Conservation (phyloP, 2,888 invertebrate genomes). For the Eurytoma adleriae region DNA sequence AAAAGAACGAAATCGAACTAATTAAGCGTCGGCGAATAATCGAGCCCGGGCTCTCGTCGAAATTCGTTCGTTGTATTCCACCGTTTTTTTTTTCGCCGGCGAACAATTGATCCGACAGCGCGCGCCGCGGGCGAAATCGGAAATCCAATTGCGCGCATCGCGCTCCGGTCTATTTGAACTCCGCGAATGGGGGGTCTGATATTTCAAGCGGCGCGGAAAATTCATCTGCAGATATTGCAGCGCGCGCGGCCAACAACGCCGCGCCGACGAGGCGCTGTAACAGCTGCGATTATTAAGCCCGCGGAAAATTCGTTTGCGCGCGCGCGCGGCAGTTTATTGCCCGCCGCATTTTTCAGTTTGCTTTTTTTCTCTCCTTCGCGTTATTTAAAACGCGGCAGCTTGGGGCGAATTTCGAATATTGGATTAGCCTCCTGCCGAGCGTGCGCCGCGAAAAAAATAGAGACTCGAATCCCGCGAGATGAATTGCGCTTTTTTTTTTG, state of each 20-base stretch:
- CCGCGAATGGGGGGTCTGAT: constrained; percentile 2
- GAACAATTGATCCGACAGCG: constrained; percentile 1
- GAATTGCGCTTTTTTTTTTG: background rate
- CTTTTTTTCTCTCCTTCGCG: background rate
- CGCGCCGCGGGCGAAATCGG: constrained; percentile 28
- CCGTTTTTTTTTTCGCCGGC: background rate
- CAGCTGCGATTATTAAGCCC: constrained; percentile 44
- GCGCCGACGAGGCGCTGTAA: background rate
- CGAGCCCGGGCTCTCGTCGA: background rate
- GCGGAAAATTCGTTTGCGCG: constrained; percentile 37
- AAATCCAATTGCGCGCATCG: constrained; percentile 47
- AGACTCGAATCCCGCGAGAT: background rate
- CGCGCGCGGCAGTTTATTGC: background rate
- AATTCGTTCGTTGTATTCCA: background rate
- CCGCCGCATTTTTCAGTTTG: background rate
- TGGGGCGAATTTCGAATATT: too few species aligned
- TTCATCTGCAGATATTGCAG: constrained; percentile 19
- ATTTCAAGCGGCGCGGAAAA: constrained; percentile 27
- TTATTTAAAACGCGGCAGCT: background rate
- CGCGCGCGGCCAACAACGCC: background rate
- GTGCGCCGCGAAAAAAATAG: background rate
- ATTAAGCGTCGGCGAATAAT: background rate
- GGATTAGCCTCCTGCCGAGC: too few species aligned
- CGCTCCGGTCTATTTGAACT: constrained; percentile 21
- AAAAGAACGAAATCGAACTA: constrained; percentile 21